Conservation (phyloP, 2,888 invertebrate genomes). For the Schizaphis graminum region DNA sequence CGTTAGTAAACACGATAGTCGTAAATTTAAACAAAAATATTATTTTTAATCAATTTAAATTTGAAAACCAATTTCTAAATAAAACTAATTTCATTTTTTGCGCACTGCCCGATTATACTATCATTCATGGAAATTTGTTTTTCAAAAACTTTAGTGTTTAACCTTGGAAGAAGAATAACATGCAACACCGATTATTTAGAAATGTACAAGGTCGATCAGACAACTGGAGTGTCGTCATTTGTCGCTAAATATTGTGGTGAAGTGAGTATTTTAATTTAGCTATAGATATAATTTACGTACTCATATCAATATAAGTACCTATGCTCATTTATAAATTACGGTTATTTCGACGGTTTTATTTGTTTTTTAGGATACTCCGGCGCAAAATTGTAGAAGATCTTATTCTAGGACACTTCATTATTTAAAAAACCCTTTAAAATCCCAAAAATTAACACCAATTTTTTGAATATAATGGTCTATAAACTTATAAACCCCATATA, state of each 20-base stretch:
- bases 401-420: too few species aligned
- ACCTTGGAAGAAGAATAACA: not conserved
- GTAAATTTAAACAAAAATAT: not conserved
- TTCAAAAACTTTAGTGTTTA: constrained; percentile 5
- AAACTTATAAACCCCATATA: too few species aligned
- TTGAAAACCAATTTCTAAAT: not conserved
- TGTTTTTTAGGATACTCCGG: constrained; percentile 35
- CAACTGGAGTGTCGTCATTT: not conserved
- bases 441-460: too few species aligned
- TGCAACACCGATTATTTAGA: constrained; percentile 46
- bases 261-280: constrained; percentile 4
- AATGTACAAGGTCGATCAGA: constrained; percentile 31
- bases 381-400: too few species aligned
- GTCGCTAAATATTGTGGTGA: constrained; percentile 41
- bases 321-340: not conserved
- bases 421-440: too few species aligned
- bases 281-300: not conserved
- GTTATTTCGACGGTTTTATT: not conserved
- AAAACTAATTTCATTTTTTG: not conserved
- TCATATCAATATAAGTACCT: not conserved
- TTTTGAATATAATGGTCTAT: too few species aligned
- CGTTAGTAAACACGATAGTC: not conserved
- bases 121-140: not conserved
- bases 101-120: not conserved
- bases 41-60: not conserved